Conservation (phyloP, 2,888 invertebrate species). For the Agonopterix subpropinquella region DNA sequence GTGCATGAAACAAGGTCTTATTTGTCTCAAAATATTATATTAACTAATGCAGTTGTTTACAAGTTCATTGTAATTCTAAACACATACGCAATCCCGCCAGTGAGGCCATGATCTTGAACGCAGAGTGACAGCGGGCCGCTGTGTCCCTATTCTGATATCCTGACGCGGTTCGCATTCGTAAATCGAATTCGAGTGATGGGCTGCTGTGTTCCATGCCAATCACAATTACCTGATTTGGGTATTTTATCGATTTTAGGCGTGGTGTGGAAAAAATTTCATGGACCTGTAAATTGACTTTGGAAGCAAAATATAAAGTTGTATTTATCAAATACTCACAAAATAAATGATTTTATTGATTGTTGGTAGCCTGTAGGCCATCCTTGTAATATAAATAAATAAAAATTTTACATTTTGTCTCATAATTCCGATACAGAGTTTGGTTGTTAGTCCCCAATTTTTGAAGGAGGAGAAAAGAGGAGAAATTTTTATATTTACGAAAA, state of each 20-base stretch:
- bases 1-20: background rate
- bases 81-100: slow-evolving; percentile 55
- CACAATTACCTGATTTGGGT: slow-evolving; percentile 21
- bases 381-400: no score
- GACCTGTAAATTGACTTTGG: no score
- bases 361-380: no score
- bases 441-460: no score
- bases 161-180: slow-evolving; percentile 29
- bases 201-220: slow-evolving; percentile 17
- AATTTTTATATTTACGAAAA: no score
- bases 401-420: no score
- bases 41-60: slow-evolving; percentile 36
- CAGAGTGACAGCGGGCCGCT: slow-evolving; percentile 36
- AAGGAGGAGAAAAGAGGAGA: no score
- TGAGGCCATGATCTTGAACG: slow-evolving; percentile 62
- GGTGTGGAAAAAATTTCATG: slow-evolving; percentile 5
- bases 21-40: slow-evolving; percentile 2
- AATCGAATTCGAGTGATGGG: slow-evolving; percentile 24
- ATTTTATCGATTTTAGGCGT: slow-evolving; percentile 10
- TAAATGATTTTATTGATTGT: no score
- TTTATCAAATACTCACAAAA: no score
- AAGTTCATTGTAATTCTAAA: slow-evolving; percentile 56
- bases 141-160: slow-evolving; percentile 39
- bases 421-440: no score
- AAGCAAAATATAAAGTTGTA: no score